These are phyloP conservation scores for Calameuta pallipes DNA, from an alignment of 2,888 invertebrate species.

Conservation along the genomic window DNA sequence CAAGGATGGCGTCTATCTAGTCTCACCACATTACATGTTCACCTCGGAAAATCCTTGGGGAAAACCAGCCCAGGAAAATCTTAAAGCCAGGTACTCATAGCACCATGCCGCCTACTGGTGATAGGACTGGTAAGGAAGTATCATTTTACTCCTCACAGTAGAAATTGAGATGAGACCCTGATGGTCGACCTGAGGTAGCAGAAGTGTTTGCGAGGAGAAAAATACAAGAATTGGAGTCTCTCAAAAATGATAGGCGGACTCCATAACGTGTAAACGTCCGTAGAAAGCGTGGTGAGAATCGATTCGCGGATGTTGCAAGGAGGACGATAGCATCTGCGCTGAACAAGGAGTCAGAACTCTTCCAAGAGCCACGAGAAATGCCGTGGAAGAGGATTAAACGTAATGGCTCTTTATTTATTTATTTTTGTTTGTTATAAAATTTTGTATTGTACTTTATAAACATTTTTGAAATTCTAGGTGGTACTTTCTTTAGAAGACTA, in stretches of 20 bases:
- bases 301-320: constrained; percentile 34
- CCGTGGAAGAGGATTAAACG: constrained; percentile 9
- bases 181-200: neutral
- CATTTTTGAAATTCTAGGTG: neutral
- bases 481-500: neutral
- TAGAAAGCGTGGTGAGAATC: constrained; percentile 35
- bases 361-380: constrained; percentile 3
- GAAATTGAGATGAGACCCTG: neutral
- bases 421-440: neutral
- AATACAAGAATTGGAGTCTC: neutral
- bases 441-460: neutral
- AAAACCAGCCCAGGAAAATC: neutral
- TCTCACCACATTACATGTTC: neutral
- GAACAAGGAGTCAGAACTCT: constrained; percentile 21
- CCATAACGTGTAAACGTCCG: constrained; percentile 2
- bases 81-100: neutral
- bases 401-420: neutral
- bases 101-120: neutral
- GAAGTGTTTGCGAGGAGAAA: neutral
- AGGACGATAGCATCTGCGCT: constrained; percentile 39
- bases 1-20: neutral
- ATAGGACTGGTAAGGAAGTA: neutral
- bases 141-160: neutral
- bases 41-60: neutral
- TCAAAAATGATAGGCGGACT: neutral